phyloP scores from a whole-genome alignment of 2,113 vertebrate genomes.

The Chionis minor region DNA sequence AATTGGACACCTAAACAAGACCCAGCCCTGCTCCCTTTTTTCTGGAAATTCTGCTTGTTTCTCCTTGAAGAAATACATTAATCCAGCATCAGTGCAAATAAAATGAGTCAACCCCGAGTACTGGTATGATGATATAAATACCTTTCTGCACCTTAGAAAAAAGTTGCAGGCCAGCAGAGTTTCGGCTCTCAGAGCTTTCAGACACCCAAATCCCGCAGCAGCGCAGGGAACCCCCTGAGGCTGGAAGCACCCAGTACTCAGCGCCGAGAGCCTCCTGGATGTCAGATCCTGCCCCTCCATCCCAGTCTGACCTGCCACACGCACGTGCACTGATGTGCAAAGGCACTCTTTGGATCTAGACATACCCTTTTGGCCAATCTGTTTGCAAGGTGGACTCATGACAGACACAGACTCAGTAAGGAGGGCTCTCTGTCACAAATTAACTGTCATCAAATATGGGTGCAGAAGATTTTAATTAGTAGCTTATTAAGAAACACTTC shows the following conservation, averaged over 20 bases:
- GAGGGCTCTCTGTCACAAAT: not conserved
- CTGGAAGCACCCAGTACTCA: not conserved
- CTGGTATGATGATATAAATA: not conserved
- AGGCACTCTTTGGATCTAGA: not conserved
- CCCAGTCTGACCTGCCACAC: not conserved
- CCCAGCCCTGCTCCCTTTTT: not conserved
- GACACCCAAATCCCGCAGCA: not conserved
- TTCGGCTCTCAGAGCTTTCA: not conserved
- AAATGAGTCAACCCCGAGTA: not conserved
- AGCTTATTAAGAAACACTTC: slow-evolving; percentile 28
- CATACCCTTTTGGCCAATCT: not conserved
- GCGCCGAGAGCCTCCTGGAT: fast-evolving
- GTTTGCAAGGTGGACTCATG: not conserved
- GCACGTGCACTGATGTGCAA: fast-evolving
- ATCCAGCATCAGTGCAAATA: not conserved
- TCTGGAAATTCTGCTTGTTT: not conserved
- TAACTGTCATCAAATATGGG: not conserved
- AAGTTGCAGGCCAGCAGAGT: not conserved
- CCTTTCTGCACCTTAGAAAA: not conserved
- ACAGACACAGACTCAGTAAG: not conserved
- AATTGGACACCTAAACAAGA: not conserved
- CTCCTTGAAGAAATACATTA: not conserved
- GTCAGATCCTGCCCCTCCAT: not conserved
- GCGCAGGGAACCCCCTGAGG: fast-evolving
- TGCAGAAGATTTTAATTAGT: slow-evolving; percentile 24